Percentiles rank a stretch among this genome's conserved stretches.
Evolutionary conservation across 2,113 vertebrate species (phyloP).

Genomic region (Ardeotis arabs): DNA sequence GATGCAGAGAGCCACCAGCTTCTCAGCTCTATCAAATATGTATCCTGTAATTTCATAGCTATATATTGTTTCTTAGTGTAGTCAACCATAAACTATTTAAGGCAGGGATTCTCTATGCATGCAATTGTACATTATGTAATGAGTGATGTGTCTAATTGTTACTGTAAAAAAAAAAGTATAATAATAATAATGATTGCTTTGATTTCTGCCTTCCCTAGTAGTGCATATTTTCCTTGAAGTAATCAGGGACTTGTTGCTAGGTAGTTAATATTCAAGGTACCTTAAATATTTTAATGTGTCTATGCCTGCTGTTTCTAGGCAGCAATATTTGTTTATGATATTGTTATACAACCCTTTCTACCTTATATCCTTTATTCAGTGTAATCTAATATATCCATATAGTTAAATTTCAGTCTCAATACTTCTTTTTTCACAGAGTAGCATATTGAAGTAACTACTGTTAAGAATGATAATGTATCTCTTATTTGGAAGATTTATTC

Average conservation of each 20-base stretch:
- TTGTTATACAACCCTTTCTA: slow-evolving; percentile 29
- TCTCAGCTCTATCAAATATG: not conserved
- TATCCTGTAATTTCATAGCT: not conserved
- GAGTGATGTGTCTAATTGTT: not conserved
- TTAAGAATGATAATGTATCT: not conserved
- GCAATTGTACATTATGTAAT: not conserved
- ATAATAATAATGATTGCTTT: not conserved
- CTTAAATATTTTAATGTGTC: slow-evolving; percentile 61
- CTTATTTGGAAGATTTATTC: not conserved
- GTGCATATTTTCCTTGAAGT: slow-evolving; percentile 35
- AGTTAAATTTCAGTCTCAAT: not conserved
- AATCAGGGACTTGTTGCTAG: slow-evolving; percentile 46
- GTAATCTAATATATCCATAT: not conserved
- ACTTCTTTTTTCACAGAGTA: not conserved
- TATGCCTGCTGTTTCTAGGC: slow-evolving; percentile 53
- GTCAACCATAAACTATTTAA: slow-evolving; percentile 40
- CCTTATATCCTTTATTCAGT: slow-evolving; percentile 37
- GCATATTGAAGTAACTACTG: not conserved
- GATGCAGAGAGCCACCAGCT: not conserved
- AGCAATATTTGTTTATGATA: slow-evolving; percentile 64
- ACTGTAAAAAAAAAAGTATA: not conserved
- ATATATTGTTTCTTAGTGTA: not conserved
- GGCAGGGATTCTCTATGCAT: not conserved
- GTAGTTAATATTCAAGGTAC: slow-evolving; percentile 44
- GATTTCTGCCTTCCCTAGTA: not conserved